phyloP scores from a whole-genome alignment of 2,888 invertebrate genomes.

The Psococerastis gibbosa region DNA sequence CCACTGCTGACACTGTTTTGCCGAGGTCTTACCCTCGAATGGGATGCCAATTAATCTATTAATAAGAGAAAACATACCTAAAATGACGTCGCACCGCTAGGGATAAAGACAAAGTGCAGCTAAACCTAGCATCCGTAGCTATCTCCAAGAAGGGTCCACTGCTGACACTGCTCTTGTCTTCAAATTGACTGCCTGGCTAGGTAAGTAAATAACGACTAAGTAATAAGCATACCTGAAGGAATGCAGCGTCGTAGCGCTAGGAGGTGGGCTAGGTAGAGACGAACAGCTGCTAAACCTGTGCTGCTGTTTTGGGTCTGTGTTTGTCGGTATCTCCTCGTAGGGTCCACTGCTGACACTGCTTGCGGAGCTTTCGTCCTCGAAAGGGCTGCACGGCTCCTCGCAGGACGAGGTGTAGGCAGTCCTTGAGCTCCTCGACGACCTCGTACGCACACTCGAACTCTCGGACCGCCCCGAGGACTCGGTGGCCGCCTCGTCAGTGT shows the following conservation, averaged over 20 bases:
- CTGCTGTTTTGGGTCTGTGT: too few relatives aligned
- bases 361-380: slow-evolving; percentile 7
- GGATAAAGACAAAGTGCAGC: too few relatives aligned
- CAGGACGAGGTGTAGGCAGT: not conserved
- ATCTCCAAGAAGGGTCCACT: too few relatives aligned
- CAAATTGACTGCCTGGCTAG: too few relatives aligned
- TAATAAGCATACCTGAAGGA: not conserved
- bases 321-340: slow-evolving; percentile 5
- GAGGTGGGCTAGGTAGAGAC: not conserved
- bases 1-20: not conserved
- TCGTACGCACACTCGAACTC: slow-evolving; percentile 1
- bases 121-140: too few relatives aligned
- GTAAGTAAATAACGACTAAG: too few relatives aligned
- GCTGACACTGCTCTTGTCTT: too few relatives aligned
- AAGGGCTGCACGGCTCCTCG: slow-evolving; percentile 3
- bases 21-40: slow-evolving; percentile 4
- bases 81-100: too few relatives aligned
- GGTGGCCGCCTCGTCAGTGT: not conserved
- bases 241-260: not conserved
- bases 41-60: too few relatives aligned
- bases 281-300: not conserved
- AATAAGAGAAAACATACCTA: too few relatives aligned
- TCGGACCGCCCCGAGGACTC: not conserved
- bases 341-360: slow-evolving; percentile 1
- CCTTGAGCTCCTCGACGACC: slow-evolving; percentile 1